Base-by-base conservation (phyloP, 2,888 invertebrate species). In the Aricia artaxerxes region DNA sequence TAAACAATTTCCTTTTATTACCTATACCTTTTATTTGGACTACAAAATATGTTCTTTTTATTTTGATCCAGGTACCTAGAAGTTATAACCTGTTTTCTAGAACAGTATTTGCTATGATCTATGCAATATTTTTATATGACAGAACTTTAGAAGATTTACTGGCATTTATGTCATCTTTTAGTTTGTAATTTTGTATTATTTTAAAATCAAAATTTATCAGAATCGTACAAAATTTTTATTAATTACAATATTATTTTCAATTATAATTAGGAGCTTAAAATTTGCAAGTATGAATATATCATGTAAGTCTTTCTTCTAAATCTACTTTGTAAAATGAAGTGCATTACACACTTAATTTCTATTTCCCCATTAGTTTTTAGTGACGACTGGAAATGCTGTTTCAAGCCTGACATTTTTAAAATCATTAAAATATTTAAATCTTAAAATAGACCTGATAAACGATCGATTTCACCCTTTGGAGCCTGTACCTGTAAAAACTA, bases 261-360 rank as follows among this genome's bases (percentile, higher is more conserved):
- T 61, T 61, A 61, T 24, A 24, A 24, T 6, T 24, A 61, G 5
- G 61, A 35, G 11, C 31, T 64, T 64, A 31, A 6, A 64, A 64
- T 64, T 64, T n/a, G 31, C 64, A 64, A 64, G 64, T 64, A 64
- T 64, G 64, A 64, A 64, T 64, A 64, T 64, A 64, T 64, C 64
- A 64, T 64, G 64, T 64, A 64, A 64, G 64, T 64, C 2, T 64
- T 64, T 64, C 31, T 3, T 31, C 7, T 11, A 9, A 31, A 64
- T 31, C 64, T 61, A n/a, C 61, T 61, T 61, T 24, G 9, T 61
- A 1, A 61, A 24, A 24, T 57, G 16, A 16, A 57, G 16, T 16
- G 24, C 61, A n/a, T 24, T n/a, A 61, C n/a, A 61, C 49, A 49
- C 9, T 44, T 49, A 49, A 49, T 49, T 49, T 49, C n/a, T n/a